Conservation (phyloP, 2,888 invertebrate species). For the Pterobdella sp. region DNA sequence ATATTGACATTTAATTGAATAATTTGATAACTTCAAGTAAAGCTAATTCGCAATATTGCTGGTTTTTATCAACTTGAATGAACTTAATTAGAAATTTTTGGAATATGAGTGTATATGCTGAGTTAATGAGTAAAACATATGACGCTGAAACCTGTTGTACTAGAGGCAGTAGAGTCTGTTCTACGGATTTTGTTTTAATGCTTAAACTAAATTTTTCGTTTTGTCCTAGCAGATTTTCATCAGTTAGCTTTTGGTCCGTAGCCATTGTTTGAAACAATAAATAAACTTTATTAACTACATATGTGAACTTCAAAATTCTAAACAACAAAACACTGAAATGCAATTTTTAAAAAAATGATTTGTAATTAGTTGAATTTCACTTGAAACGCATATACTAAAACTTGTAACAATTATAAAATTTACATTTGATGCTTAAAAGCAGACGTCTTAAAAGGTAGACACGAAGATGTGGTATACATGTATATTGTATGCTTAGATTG, state of each 20-base stretch:
- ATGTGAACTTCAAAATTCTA: too few species aligned
- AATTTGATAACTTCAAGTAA: neutral
- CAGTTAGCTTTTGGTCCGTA: neutral
- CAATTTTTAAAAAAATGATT: too few species aligned
- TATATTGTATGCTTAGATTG: too few species aligned
- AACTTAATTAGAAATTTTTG: neutral
- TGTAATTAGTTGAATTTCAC: too few species aligned
- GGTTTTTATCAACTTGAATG: neutral
- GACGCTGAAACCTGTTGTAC: conserved; percentile 74
- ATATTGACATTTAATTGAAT: neutral
- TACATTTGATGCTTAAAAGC: too few species aligned
- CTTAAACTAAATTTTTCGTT: conserved; percentile 55
- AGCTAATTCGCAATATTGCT: neutral
- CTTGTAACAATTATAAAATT: too few species aligned
- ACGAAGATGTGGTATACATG: too few species aligned
- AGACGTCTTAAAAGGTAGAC: too few species aligned
- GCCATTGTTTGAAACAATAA: neutral
- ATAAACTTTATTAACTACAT: neutral
- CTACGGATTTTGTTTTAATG: conserved; percentile 86
- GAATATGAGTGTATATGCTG: neutral
- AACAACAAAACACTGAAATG: too few species aligned
- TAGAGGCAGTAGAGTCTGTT: conserved; percentile 83
- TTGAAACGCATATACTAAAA: too few species aligned
- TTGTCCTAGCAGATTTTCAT: neutral
- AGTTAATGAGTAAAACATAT: conserved; percentile 6